Conservation (phyloP, 2,888 invertebrate genomes). For the Cistogaster globosa region DNA sequence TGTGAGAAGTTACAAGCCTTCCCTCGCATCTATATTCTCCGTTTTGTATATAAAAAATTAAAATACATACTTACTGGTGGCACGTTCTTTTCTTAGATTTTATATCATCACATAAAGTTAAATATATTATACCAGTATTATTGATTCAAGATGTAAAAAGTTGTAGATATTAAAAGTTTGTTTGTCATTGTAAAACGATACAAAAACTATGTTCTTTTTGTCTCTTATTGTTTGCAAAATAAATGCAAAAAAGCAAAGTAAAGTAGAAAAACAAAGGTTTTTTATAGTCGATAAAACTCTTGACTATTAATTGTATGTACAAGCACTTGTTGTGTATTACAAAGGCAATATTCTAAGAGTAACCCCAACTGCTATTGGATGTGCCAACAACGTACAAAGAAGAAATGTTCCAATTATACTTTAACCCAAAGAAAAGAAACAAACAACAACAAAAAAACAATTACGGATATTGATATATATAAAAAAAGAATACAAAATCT, state of each 20-base stretch:
- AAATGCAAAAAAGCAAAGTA: slow-evolving; percentile 7
- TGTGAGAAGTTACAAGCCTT: too few species aligned
- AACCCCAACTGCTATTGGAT: slow-evolving; percentile 25
- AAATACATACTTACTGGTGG: background rate
- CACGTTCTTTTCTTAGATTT: too few species aligned
- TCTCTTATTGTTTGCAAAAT: slow-evolving; percentile 44
- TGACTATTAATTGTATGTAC: slow-evolving; percentile 62
- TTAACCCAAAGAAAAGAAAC: background rate
- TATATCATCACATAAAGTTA: background rate
- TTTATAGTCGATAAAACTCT: slow-evolving; percentile 46
- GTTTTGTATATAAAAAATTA: too few species aligned
- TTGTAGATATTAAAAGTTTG: slow-evolving; percentile 33
- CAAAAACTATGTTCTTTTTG: slow-evolving; percentile 28
- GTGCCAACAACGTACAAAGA: background rate
- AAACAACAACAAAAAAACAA: too few species aligned
- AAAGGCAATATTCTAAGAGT: slow-evolving; percentile 25
- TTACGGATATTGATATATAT: too few species aligned
- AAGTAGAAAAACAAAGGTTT: slow-evolving; percentile 38
- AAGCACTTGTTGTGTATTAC: slow-evolving; percentile 25
- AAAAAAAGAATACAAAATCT: too few species aligned
- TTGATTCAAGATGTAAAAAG: slow-evolving; percentile 21
- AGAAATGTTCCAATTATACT: slow-evolving; percentile 20
- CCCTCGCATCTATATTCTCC: too few species aligned
- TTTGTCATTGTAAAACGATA: slow-evolving; percentile 49
- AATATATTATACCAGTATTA: slow-evolving; percentile 15